phyloP scores from a whole-genome alignment of 2,888 invertebrate species.

The Meteorus cinctellus region DNA sequence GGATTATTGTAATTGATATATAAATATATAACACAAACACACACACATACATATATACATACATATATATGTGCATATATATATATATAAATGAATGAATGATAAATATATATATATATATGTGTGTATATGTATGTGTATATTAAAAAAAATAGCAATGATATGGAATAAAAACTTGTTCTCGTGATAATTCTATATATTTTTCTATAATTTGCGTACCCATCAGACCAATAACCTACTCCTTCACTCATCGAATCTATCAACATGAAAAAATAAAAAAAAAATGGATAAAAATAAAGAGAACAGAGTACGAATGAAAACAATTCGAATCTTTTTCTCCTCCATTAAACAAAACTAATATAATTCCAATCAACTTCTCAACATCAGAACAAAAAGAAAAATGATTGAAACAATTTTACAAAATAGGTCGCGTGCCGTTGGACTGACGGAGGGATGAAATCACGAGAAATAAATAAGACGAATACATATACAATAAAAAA shows the following conservation, averaged over 20 bases:
- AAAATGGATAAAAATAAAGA: neutral
- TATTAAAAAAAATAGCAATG: constrained; percentile 33
- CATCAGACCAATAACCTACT: constrained; percentile 5
- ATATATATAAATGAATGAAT: neutral
- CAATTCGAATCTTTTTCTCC: neutral
- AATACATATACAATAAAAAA: constrained; percentile 35
- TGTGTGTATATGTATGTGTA: constrained; percentile 36
- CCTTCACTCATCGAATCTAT: neutral
- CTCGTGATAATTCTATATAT: constrained; percentile 59
- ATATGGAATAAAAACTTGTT: constrained; percentile 71
- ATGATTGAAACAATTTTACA: constrained; percentile 37
- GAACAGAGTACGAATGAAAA: neutral
- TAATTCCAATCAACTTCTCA: neutral
- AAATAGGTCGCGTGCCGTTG: constrained; percentile 41
- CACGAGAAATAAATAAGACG: constrained; percentile 14
- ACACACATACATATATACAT: neutral
- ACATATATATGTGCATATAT: constrained; percentile 33
- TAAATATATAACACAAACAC: constrained; percentile 39
- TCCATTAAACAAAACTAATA: constrained; percentile 16
- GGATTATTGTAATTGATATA: constrained; percentile 19
- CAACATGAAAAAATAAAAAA: neutral
- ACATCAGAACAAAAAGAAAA: neutral
- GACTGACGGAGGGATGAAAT: constrained; percentile 39
- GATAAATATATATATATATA: neutral
- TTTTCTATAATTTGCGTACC: constrained; percentile 2